Conservation (phyloP, 1,140 invertebrate species). For the Nephotettix cincticeps region DNA sequence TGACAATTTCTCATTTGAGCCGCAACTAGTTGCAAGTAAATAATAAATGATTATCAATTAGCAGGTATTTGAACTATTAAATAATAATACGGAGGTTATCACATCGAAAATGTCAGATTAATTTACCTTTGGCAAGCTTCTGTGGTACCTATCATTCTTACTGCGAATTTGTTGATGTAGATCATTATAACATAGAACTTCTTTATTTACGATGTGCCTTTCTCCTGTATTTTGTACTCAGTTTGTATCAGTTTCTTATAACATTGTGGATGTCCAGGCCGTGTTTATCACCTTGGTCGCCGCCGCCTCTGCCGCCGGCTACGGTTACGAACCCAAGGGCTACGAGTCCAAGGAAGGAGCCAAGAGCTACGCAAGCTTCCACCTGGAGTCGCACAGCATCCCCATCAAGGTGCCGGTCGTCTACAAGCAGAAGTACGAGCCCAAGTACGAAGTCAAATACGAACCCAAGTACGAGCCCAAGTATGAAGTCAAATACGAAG, state of each 20-base stretch:
- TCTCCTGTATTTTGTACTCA: too few species aligned
- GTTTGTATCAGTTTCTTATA: background rate
- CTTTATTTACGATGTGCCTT: too few species aligned
- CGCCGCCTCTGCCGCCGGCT: background rate
- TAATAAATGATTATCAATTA: too few species aligned
- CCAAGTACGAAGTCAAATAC: background rate
- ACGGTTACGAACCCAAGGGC: background rate
- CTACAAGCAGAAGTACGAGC: background rate
- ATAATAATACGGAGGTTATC: too few species aligned
- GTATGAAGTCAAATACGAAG: background rate
- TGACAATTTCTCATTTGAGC: too few species aligned
- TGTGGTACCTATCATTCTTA: too few species aligned
- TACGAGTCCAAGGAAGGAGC: background rate
- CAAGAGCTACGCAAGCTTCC: background rate
- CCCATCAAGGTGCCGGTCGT: background rate
- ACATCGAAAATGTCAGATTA: too few species aligned
- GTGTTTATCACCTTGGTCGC: background rate
- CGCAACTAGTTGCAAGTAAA: too few species aligned
- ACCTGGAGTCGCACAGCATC: background rate
- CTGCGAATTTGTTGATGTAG: too few species aligned
- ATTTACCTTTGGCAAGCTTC: too few species aligned
- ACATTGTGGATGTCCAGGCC: background rate
- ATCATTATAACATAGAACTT: too few species aligned
- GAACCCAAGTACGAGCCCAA: background rate
- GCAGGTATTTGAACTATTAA: too few species aligned